Base-by-base conservation (phyloP, 2,113 vertebrate species). In the Vombatus ursinus region DNA sequence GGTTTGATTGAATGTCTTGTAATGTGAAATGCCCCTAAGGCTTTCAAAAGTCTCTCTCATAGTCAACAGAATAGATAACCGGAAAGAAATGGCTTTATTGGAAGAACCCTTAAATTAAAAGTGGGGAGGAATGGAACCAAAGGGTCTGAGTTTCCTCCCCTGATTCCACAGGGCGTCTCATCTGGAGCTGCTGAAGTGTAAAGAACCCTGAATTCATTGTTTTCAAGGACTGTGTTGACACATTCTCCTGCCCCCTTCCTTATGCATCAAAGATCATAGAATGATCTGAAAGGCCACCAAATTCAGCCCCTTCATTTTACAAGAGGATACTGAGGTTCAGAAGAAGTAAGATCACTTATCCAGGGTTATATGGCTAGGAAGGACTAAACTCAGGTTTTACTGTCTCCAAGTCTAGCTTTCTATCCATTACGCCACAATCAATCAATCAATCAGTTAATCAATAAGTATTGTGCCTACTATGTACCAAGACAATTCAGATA, bases 1-100 rank as follows among this genome's bases (percentile, higher is more conserved):
- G 25, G 49, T 90, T 90, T 90, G 49, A 50, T 49, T 90, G 90
- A 90, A 90, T 90, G 90, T 90, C 90, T 90, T 50, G 28, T 90
- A 49, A 50, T 50, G 25, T 90, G 90, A 90, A 90, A 90, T 90
- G 25, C 49, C 90, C 90, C 14, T 50, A 48, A 50, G 90, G 90
- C 25, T 90, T 90, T 50, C 25, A 84, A 84, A 84, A 84, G 68
- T 84, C 68, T 84, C 68, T 84, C 68, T 44, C 68, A 84, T 19
- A 84, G 68, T 84, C 68, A 84, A 84, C 68, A 50, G 48, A 90
- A 90, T 50, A 90, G 90, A 90, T 90, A 90, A 31, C 90, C 28
- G 28, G 48, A 90, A 90, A 90, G 47, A 90, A 90, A 50, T 50
- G 48, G 11, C 90, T 90, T 90, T 50, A 50, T 90, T 90, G 90